Evolutionary conservation across 2,113 vertebrate genomes (phyloP).

Genomic region (Tautogolabrus adspersus): DNA sequence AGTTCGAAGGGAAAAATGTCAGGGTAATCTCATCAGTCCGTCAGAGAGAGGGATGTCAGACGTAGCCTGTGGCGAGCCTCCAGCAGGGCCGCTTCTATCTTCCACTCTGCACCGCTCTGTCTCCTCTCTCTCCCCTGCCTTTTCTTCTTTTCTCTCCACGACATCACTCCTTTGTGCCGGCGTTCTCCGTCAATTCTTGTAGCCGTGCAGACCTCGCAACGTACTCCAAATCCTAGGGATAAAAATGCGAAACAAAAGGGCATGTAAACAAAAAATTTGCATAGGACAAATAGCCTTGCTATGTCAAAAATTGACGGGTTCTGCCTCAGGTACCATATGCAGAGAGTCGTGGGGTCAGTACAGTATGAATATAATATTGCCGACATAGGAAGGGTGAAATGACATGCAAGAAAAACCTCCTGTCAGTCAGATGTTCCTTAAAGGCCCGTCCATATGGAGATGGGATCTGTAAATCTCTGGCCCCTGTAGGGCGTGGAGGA

Average conservation of each 20-base stretch:
- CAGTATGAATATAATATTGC: constrained; percentile 26
- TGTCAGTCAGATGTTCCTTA: constrained; percentile 52
- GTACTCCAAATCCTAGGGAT: constrained; percentile 58
- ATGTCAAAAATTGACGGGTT: constrained; percentile 62
- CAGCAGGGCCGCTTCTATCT: constrained; percentile 67
- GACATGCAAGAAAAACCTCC: constrained; percentile 49
- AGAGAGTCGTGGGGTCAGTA: constrained; percentile 52
- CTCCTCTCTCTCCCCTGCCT: constrained; percentile 42
- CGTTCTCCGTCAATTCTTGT: constrained; percentile 23
- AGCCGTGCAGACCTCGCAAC: constrained; percentile 15
- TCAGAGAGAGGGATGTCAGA: constrained; percentile 82
- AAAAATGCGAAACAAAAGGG: constrained; percentile 57
- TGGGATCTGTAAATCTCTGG: constrained; percentile 56
- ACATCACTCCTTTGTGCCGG: constrained; percentile 44
- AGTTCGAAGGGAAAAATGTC: constrained; percentile 77
- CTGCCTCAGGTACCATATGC: constrained; percentile 72
- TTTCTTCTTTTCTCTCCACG: constrained; percentile 34
- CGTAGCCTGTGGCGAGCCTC: constrained; percentile 81
- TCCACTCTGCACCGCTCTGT: constrained; percentile 48
- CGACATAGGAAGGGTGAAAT: constrained; percentile 39
- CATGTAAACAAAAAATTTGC: constrained; percentile 61
- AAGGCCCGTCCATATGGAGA: constrained; percentile 57
- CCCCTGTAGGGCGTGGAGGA: constrained; percentile 34
- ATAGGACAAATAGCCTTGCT: constrained; percentile 37
- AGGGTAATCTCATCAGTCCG: constrained; percentile 83